These are phyloP conservation scores for Morpho deidamia DNA, from an alignment of 2,888 invertebrate genomes.

Conservation along the genomic window DNA sequence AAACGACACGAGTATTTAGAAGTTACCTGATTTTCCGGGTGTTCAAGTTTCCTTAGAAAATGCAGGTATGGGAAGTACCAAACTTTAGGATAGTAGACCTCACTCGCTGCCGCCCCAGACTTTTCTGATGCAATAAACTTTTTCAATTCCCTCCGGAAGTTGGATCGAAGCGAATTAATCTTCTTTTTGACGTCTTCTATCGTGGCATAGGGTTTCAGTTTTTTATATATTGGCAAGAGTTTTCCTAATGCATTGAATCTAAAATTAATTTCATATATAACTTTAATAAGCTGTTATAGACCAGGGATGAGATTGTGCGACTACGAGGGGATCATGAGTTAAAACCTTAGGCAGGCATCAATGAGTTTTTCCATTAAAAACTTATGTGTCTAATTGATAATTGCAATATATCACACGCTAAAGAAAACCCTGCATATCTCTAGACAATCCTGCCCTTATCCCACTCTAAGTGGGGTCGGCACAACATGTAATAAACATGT, in stretches of 20 bases:
- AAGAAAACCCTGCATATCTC: too few relatives aligned
- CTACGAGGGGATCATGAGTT: too few relatives aligned
- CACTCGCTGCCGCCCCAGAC: background rate
- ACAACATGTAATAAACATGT: too few relatives aligned
- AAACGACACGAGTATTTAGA: too few relatives aligned
- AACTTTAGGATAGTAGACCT: conserved; percentile 9
- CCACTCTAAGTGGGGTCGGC: too few relatives aligned
- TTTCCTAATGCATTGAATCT: conserved; percentile 10
- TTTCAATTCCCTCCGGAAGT: conserved; percentile 20
- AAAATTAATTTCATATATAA: background rate
- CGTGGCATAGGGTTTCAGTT: conserved; percentile 15
- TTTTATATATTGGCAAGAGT: conserved; percentile 14
- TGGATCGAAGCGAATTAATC: conserved; percentile 24
- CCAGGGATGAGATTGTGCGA: too few relatives aligned
- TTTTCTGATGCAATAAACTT: conserved; percentile 8
- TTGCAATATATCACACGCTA: too few relatives aligned
- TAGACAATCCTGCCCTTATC: too few relatives aligned
- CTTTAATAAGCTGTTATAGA: too few relatives aligned
- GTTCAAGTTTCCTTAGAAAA: conserved; percentile 15
- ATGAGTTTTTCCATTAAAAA: too few relatives aligned
- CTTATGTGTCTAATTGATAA: too few relatives aligned
- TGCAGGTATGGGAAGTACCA: conserved; percentile 19
- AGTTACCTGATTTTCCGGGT: conserved; percentile 5
- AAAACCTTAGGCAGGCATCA: too few relatives aligned
- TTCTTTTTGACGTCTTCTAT: conserved; percentile 23